Conservation (phyloP, 2,888 invertebrate species). For the Amphipoea lucens region DNA sequence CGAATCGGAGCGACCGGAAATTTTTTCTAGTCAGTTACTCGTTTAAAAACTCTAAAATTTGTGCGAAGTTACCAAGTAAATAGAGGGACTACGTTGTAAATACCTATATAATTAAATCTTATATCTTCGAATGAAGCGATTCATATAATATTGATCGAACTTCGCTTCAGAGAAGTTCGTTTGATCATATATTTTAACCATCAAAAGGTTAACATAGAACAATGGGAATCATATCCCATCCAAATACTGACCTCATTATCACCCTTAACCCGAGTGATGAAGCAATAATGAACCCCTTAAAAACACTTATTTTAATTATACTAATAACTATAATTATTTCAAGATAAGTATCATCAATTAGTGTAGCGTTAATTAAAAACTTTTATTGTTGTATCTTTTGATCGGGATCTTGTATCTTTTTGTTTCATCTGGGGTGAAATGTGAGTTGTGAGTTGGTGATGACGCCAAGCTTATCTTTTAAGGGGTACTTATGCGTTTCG, state of each 20-base stretch:
- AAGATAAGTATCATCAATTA: conserved; percentile 62
- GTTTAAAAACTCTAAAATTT: too few species aligned
- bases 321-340: conserved; percentile 59
- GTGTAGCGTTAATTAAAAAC: conserved; percentile 59
- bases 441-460: conserved; percentile 19
- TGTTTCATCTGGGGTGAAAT: conserved; percentile 5
- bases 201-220: conserved; percentile 18
- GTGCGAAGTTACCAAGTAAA: too few species aligned
- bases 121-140: too few species aligned
- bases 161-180: too few species aligned
- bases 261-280: conserved; percentile 41
- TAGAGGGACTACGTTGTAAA: too few species aligned
- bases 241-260: conserved; percentile 35
- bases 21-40: too few species aligned
- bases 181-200: too few species aligned
- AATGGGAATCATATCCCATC: conserved; percentile 29
- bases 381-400: conserved; percentile 48
- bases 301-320: conserved; percentile 56
- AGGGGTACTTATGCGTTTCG: neutral
- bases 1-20: too few species aligned
- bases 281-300: conserved; percentile 52
- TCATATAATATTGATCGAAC: too few species aligned
- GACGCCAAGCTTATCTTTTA: neutral
- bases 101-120: too few species aligned
- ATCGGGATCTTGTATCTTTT: conserved; percentile 33